Evolutionary conservation across 2,888 invertebrate species (phyloP), one percentile per base, ranked within the genome.

Genomic region (Lottia gigantea): DNA sequence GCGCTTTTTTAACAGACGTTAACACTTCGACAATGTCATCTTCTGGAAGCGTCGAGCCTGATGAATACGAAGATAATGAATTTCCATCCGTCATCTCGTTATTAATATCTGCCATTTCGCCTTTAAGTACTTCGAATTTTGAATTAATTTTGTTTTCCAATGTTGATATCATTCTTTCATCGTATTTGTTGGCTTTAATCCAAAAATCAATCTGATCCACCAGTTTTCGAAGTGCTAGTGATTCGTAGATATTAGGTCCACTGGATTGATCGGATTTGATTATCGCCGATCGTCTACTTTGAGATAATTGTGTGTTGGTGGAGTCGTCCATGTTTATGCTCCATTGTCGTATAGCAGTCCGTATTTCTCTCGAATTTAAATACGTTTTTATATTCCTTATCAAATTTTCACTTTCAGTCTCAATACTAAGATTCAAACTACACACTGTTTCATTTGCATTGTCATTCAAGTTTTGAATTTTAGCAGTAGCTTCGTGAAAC

Each of bases 391-490:
- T 47, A 16, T n/a, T 14, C 6, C 46, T 23, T 14, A 62, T 62
- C 49, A 75, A 63, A 12, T 47, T 8, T 4, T 46, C 12, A 1
- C 62, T 66, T 11, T 68, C 62, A 11, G 26, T 65, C 16, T 68
- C 40, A 19, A 75, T 31, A 16, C 64, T 16, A 19, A 16, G 46
- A 2, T 62, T 23, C 45, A 75, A 46, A 1, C 47, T 62, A 14
- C 45, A 14, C 14, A 71, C 68, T 15, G 63, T 71, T 8, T 55
- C 19, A 11, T 73, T 66, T 8, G 83, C 75, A 25, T 71, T 72
- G 8, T 70, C 64, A 45, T 73, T 46, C 6, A 83, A 64, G 6
- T 67, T 71, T 2, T 72, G 70, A 14, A 83, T 67, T 55, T 80
- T 80, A 19, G 61, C 45, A 12, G 67, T 45, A 3, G 78, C 75